These are phyloP conservation scores for Myotis lucifugus DNA, from an alignment of 2,113 vertebrate genomes.

Conservation along the genomic window DNA sequence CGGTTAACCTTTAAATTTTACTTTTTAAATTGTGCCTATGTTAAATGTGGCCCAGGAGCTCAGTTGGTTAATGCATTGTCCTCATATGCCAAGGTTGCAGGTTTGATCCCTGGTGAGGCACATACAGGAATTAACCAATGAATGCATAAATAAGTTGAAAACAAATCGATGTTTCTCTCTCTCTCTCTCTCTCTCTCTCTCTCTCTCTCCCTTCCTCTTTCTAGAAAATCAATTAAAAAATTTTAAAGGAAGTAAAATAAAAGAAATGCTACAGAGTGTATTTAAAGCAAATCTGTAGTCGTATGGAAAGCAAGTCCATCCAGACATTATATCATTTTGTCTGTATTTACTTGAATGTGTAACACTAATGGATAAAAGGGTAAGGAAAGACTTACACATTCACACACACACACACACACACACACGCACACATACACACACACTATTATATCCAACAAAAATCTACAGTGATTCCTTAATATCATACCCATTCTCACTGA, in stretches of 20 bases:
- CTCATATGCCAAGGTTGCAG: background rate
- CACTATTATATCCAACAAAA: background rate
- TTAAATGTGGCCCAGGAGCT: background rate
- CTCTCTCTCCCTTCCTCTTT: background rate
- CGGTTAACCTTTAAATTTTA: slow-evolving; percentile 33
- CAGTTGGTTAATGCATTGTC: no score
- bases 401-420: background rate
- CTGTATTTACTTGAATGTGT: background rate
- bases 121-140: background rate
- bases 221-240: background rate
- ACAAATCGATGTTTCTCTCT: background rate
- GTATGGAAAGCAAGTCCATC: slow-evolving; percentile 17
- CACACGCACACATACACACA: background rate
- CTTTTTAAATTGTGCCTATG: background rate
- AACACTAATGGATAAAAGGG: background rate
- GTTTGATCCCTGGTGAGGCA: background rate
- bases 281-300: background rate
- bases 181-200: background rate
- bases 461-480: background rate
- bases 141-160: background rate
- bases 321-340: background rate
- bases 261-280: background rate
- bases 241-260: background rate
- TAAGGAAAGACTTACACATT: background rate
- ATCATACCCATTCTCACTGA: background rate